These are phyloP conservation scores for Cryptotermes secundus DNA, from an alignment of 1,140 invertebrate genomes.

Conservation along the genomic window DNA sequence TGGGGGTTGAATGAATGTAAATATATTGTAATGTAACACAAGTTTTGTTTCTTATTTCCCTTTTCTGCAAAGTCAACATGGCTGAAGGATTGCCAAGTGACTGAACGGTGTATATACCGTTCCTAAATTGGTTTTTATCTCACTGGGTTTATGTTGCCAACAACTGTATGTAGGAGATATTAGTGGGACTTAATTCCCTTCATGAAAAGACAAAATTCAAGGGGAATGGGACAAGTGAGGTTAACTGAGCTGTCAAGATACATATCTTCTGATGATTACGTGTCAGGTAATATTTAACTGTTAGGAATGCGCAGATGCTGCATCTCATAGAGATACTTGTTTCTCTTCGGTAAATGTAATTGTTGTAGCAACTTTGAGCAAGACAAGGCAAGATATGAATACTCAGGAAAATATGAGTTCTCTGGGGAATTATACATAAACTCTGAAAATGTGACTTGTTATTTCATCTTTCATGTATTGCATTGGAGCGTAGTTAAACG, in stretches of 20 bases:
- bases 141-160: constrained; percentile 4
- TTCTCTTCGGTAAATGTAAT: too few relatives aligned
- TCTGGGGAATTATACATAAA: too few relatives aligned
- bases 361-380: too few relatives aligned
- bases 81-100: not conserved
- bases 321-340: too few relatives aligned
- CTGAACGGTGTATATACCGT: not conserved
- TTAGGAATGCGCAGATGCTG: not conserved
- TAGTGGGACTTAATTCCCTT: not conserved
- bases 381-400: too few relatives aligned
- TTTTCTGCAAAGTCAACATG: not conserved
- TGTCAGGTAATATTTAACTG: not conserved
- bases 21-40: too few relatives aligned
- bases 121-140: constrained; percentile 5
- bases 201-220: constrained; percentile 7
- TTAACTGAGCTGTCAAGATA: not conserved
- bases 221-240: not conserved
- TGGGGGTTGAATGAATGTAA: too few relatives aligned
- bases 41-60: not conserved
- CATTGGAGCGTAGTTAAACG: too few relatives aligned
- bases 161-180: not conserved
- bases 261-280: not conserved
- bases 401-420: too few relatives aligned
- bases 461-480: too few relatives aligned
- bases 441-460: too few relatives aligned